Evolutionary conservation across 2,113 vertebrate genomes (phyloP), one percentile per base, ranked within the genome.

Genomic region (Odontesthes bonariensis): DNA sequence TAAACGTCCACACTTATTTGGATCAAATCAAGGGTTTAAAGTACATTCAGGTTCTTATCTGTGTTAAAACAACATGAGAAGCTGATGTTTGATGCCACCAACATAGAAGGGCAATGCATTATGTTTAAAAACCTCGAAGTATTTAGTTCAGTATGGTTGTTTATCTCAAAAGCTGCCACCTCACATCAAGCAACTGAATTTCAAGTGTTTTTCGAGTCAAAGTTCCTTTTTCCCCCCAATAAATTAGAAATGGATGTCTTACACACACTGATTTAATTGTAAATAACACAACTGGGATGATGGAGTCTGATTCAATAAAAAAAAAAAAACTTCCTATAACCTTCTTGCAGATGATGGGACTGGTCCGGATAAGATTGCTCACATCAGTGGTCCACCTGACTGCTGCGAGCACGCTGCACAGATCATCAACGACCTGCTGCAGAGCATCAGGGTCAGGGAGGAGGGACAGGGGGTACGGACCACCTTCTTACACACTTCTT

Each of bases 351-450:
- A 98, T 89, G 97, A 98, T 2, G 96, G 96, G 19, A 94, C 93
- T 0, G 94, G 94, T 53, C 96, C 97, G 6, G 97, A 98, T 51
- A 98, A 97, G 88, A 96, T 98, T 1, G 97, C 97, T 9, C 94
- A 96, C 74, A 96, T 98, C 65, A 97, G 96, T 95, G 97, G 96
- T 6, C 96, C 97, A 27, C 96, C 96, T 1, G 97, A 98, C 64
- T 90, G 96, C 61, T 97, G 97, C 75, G 95, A 97, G 79, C 97
- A 98, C 0, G 97, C 97, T 0, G 96, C 96, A 6, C 94, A 96
- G 12, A 96, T 98, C 68, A 97, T 98, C 90, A 96, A 94, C 5
- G 97, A 97, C 19, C 94, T 98, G 46, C 94, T 97, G 19, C 96
- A 97, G 91, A 97, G 96, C 86, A 95, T 98, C 75, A 88, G 96